These are phyloP conservation scores for Scleropages formosus DNA, from an alignment of 2,797 vertebrate genomes.

Conservation along the genomic window DNA sequence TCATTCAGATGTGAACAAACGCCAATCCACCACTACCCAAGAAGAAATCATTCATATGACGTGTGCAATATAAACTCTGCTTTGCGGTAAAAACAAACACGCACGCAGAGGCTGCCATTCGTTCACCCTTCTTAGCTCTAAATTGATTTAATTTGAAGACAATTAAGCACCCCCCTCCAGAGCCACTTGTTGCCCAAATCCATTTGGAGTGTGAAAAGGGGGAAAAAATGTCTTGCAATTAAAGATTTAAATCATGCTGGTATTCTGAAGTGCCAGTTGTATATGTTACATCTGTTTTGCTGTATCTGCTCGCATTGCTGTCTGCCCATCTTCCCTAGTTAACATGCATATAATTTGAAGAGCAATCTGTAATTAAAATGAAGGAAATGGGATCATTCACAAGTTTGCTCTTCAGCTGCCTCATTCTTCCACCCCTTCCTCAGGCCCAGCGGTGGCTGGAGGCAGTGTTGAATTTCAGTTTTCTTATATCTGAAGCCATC, in stretches of 20 bases:
- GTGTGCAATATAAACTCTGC: too few relatives aligned
- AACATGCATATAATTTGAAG: conserved; percentile 32
- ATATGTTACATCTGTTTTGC: conserved; percentile 32
- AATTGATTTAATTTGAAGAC: conserved; percentile 45
- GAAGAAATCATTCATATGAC: background rate
- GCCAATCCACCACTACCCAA: background rate
- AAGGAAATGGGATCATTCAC: background rate
- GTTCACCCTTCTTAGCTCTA: conserved; percentile 36
- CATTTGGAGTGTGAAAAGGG: conserved; percentile 48
- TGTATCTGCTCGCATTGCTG: conserved; percentile 45
- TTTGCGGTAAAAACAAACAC: background rate
- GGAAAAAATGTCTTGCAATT: conserved; percentile 49
- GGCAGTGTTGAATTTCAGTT: background rate
- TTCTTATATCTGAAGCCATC: background rate
- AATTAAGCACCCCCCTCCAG: conserved; percentile 32
- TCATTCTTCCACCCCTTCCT: background rate
- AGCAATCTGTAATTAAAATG: conserved; percentile 42
- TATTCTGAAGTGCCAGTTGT: conserved; percentile 30
- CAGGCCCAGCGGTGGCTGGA: background rate
- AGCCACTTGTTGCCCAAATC: conserved; percentile 47
- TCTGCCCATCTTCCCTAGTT: conserved; percentile 41
- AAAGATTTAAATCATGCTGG: conserved; percentile 44
- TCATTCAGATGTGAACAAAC: conserved; percentile 51
- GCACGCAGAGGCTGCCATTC: conserved; percentile 1
- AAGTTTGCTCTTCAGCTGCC: conserved; percentile 11